phyloP scores from a whole-genome alignment of 2,113 vertebrate genomes.

The Crotalus viridis region DNA sequence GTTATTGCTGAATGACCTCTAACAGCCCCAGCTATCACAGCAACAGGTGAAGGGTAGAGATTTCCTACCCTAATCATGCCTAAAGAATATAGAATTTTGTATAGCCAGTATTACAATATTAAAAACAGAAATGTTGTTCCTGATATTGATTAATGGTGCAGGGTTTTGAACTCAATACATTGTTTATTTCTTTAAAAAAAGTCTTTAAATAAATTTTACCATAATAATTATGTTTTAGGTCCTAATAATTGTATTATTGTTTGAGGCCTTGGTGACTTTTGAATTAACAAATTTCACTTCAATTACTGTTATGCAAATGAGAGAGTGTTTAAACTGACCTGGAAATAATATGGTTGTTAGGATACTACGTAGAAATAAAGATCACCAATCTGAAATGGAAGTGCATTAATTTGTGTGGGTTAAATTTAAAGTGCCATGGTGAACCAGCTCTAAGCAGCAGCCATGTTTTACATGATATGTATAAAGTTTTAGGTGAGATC shows the following conservation, averaged over 20 bases:
- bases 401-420: background rate
- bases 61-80: background rate
- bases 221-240: background rate
- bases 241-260: background rate
- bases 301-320: background rate
- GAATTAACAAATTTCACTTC: background rate
- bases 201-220: background rate
- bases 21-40: background rate
- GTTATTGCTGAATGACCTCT: background rate
- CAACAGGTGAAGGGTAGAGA: background rate
- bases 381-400: background rate
- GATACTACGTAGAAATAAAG: background rate
- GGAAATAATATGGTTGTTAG: background rate
- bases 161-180: background rate
- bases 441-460: background rate
- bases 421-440: background rate
- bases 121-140: background rate
- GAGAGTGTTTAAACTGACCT: background rate
- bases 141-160: background rate
- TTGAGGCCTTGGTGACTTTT: background rate
- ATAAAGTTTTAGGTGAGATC: background rate
- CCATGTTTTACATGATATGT: background rate
- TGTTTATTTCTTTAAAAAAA: background rate
- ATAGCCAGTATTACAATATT: background rate
- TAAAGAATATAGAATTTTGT: background rate